phyloP scores from a whole-genome alignment of 2,113 vertebrate species.

The Corythornis vintsioides region DNA sequence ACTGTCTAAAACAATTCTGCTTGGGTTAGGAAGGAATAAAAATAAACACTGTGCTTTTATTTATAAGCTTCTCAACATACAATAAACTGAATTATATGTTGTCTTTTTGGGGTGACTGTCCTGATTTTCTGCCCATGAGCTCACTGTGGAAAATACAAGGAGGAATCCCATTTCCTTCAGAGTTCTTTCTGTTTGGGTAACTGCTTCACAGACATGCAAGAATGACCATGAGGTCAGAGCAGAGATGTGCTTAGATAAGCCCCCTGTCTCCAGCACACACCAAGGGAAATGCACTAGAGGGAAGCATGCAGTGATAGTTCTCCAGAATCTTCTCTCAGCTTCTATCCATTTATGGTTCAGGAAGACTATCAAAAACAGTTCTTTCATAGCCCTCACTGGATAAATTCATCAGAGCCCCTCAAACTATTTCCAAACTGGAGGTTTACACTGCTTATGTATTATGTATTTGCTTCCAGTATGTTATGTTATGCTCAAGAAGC shows the following conservation, averaged over 20 bases:
- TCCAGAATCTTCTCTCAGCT: not conserved
- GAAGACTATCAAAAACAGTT: not conserved
- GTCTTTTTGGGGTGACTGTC: not conserved
- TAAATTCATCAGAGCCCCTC: not conserved
- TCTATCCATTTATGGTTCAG: not conserved
- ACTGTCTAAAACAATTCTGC: not conserved
- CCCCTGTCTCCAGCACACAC: not conserved
- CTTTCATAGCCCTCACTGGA: not conserved
- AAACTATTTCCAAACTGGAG: slow-evolving; percentile 12
- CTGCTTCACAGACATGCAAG: not conserved
- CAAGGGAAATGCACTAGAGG: not conserved
- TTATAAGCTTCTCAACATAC: not conserved
- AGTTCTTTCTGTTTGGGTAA: not conserved
- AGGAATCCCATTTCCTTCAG: not conserved
- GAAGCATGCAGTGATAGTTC: not conserved
- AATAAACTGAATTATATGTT: not conserved
- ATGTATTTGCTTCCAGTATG: no score
- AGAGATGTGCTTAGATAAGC: not conserved
- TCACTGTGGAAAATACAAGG: not conserved
- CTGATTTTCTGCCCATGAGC: not conserved
- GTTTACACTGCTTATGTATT: not conserved
- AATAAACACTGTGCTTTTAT: not conserved
- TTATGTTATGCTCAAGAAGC: not conserved
- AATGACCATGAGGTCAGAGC: not conserved
- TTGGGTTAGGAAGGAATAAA: not conserved